Percentiles rank a stretch among this genome's conserved stretches.
Conservation (phyloP, 2,113 vertebrate species). For the Strigops habroptila region DNA sequence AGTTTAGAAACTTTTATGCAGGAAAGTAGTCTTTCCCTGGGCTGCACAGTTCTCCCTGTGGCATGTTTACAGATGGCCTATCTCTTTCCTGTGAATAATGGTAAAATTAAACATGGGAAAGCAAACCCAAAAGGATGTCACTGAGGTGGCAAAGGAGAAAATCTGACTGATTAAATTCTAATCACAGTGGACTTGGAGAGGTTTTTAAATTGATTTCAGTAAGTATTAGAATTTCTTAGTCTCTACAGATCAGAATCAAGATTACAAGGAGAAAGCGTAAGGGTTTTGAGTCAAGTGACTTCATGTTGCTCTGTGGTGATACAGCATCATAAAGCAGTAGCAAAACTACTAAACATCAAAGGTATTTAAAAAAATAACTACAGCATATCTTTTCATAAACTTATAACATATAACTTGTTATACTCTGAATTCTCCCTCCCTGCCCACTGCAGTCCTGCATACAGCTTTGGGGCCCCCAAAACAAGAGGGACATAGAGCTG, state of each 20-base stretch:
- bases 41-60: background rate
- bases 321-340: background rate
- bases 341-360: background rate
- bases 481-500: no score
- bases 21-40: background rate
- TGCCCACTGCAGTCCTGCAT: no score
- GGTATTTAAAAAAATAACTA: background rate
- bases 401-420: background rate
- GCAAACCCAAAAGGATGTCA: background rate
- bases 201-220: background rate
- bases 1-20: background rate
- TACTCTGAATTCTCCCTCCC: no score
- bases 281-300: background rate
- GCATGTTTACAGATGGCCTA: fast-evolving
- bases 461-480: no score
- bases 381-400: background rate
- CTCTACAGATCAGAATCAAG: background rate
- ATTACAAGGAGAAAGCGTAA: background rate
- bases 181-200: background rate
- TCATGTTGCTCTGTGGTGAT: background rate
- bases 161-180: background rate
- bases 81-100: background rate
- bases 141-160: background rate
- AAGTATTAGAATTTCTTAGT: background rate
- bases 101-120: background rate